Percentiles rank a stretch among this genome's conserved stretches.
phyloP scores from a whole-genome alignment of 1,140 invertebrate species.

The Drosophila cardini region DNA sequence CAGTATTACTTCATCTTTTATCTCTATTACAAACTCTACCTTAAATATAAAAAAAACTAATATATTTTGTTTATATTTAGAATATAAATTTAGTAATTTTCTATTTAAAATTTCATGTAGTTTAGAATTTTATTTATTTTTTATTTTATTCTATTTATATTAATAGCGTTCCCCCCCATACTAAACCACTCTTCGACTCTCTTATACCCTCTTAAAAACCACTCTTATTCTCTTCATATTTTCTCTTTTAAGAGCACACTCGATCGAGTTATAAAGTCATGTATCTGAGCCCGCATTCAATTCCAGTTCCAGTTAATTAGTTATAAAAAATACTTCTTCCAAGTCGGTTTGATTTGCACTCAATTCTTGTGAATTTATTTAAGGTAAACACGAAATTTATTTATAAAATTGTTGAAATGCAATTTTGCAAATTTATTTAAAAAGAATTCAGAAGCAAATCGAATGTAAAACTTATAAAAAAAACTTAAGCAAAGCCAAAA shows the following conservation, averaged over 20 bases:
- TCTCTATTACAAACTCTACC: no score
- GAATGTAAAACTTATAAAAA: neutral
- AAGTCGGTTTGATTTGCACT: slow-evolving; percentile 1
- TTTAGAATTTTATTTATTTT: no score
- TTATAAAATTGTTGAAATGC: neutral
- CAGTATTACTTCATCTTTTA: no score
- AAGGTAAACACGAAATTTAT: neutral
- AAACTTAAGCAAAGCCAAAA: neutral
- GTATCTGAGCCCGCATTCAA: neutral
- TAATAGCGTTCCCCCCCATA: neutral
- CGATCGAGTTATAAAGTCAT: neutral
- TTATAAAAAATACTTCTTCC: neutral
- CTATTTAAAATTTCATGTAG: no score
- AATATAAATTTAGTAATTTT: no score
- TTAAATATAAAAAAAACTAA: no score
- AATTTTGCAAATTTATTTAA: neutral
- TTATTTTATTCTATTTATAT: no score
- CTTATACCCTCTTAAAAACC: neutral
- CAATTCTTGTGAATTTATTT: neutral
- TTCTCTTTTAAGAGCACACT: neutral
- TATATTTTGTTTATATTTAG: no score
- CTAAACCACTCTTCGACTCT: neutral
- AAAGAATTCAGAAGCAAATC: no score
- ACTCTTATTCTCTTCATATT: neutral
- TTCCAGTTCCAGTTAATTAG: neutral